These are phyloP conservation scores for Mormyrus lacerda DNA, from an alignment of 2,113 vertebrate genomes.

Conservation along the genomic window DNA sequence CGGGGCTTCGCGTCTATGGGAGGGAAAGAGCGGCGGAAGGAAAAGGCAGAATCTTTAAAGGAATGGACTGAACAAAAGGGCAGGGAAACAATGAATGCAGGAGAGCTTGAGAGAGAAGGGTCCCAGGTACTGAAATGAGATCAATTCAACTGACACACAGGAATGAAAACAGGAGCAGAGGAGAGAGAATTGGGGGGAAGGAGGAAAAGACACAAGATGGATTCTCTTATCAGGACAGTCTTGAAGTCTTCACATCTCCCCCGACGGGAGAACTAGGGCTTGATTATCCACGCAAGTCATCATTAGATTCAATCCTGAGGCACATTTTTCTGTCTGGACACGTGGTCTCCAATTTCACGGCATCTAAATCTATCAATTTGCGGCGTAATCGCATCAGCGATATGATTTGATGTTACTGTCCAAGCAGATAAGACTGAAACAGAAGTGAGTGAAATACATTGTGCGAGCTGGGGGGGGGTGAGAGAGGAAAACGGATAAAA, in stretches of 20 bases:
- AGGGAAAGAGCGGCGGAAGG: neutral
- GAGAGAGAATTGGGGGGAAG: neutral
- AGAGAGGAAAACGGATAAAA: neutral
- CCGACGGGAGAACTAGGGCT: neutral
- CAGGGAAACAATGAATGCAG: neutral
- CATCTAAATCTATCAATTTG: neutral
- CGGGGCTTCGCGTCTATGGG: conserved; percentile 18
- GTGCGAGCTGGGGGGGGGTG: neutral
- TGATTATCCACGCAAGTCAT: neutral
- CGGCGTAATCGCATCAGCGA: neutral
- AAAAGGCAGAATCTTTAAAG: neutral
- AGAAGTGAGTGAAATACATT: neutral
- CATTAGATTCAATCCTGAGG: neutral
- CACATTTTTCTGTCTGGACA: neutral
- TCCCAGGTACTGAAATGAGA: conserved; percentile 52
- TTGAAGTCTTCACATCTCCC: neutral
- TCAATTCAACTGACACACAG: conserved; percentile 51
- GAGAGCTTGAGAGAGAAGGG: conserved; percentile 13
- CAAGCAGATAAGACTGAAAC: neutral
- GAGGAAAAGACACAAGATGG: neutral
- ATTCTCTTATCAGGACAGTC: neutral
- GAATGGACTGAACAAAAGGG: conserved; percentile 21
- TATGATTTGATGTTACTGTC: neutral
- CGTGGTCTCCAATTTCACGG: conserved; percentile 1
- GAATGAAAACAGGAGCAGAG: conserved; percentile 45